These are phyloP conservation scores for Leptarthrus brevirostris DNA, from an alignment of 2,888 invertebrate species.

Conservation along the genomic window DNA sequence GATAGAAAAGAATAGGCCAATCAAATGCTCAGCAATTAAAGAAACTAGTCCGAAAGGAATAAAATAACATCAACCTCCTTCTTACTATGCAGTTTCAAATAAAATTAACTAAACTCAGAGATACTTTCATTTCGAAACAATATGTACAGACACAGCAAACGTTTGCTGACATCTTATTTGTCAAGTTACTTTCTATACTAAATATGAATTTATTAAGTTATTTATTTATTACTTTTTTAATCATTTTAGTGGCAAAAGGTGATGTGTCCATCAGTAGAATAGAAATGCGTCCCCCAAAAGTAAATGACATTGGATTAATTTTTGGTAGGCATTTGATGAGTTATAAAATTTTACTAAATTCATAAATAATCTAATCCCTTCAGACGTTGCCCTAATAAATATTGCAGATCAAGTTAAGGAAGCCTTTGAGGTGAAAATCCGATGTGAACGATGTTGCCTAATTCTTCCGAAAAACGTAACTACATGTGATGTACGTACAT, in stretches of 20 bases:
- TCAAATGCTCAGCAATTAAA: too few species aligned
- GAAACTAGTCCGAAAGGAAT: too few species aligned
- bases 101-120: too few species aligned
- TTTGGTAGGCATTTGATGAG: constrained; percentile 63
- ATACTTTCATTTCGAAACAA: too few species aligned
- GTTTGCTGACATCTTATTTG: too few species aligned
- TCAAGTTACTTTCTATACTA: too few species aligned
- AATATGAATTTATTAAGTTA: too few species aligned
- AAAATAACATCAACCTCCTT: too few species aligned
- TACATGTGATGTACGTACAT: constrained; percentile 56
- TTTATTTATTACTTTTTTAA: constrained; percentile 1
- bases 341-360: background rate
- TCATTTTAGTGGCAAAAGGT: background rate
- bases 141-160: too few species aligned
- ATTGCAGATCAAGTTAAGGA: constrained; percentile 56
- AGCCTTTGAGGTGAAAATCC: constrained; percentile 33
- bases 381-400: constrained; percentile 60
- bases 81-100: too few species aligned
- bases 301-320: constrained; percentile 62
- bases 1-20: too few species aligned
- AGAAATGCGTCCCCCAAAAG: constrained; percentile 59
- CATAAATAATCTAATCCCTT: too few species aligned
- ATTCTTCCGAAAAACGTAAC: constrained; percentile 56
- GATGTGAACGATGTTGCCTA: constrained; percentile 59
- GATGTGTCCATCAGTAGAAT: constrained; percentile 56